A percentile compares a stretch with the other conserved stretches of the same genome.
Evolutionary conservation across 2,888 invertebrate species (phyloP).

Genomic region (Odontomyia ornata): DNA sequence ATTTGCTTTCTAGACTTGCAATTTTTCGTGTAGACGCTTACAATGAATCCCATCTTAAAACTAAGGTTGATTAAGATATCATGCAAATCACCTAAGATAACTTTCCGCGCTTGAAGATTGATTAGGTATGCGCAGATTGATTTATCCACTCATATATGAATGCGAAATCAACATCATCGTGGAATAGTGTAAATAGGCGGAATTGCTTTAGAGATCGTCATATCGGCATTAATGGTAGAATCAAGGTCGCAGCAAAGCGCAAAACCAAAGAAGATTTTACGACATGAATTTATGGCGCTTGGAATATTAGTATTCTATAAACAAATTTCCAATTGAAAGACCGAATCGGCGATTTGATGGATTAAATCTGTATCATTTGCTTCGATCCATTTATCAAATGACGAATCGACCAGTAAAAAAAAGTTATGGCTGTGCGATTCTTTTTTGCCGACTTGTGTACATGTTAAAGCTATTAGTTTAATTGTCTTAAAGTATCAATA

Average conservation of each 20-base stretch:
- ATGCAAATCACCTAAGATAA: background rate
- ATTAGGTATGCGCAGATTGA: background rate
- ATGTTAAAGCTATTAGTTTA: background rate
- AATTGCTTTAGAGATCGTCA: background rate
- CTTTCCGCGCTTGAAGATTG: background rate
- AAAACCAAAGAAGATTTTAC: background rate
- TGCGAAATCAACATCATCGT: background rate
- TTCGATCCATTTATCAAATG: too few relatives aligned
- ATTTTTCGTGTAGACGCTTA: too few relatives aligned
- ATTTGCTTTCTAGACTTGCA: background rate
- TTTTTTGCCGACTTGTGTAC: background rate
- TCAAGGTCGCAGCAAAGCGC: background rate
- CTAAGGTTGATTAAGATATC: slow-evolving; percentile 1
- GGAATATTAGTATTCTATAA: background rate
- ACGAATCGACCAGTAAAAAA: too few relatives aligned
- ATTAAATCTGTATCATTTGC: too few relatives aligned
- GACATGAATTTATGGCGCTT: slow-evolving; percentile 1
- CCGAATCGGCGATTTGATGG: background rate
- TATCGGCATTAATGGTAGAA: background rate
- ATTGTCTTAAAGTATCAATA: background rate
- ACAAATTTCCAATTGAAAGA: background rate
- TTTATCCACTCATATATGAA: background rate
- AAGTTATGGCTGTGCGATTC: too few relatives aligned
- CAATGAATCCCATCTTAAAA: too few relatives aligned
- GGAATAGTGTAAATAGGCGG: background rate